Conservation (phyloP, 2,888 invertebrate genomes). For the Oeneis ivallda region DNA sequence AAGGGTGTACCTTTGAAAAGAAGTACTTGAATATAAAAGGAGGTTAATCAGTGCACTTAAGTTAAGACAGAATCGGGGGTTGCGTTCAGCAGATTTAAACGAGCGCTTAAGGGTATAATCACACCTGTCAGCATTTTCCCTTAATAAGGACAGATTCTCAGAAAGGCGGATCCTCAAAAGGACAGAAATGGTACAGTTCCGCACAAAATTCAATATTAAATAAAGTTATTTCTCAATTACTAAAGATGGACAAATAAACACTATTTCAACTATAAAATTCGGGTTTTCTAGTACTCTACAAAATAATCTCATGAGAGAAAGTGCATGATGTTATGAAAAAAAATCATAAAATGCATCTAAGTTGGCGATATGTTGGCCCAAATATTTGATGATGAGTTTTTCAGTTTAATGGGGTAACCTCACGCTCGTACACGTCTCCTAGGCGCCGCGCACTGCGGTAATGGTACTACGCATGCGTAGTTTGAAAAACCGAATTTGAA, state of each 20-base stretch:
- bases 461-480: conserved; percentile 71
- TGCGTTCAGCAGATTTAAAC: not conserved
- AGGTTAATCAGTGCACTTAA: conserved; percentile 6
- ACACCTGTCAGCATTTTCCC: too few relatives aligned
- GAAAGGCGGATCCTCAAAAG: too few relatives aligned
- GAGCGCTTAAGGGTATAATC: too few relatives aligned
- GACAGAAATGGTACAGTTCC: too few relatives aligned
- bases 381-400: conserved; percentile 47
- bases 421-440: conserved; percentile 68
- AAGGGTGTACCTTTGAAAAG: not conserved
- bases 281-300: too few relatives aligned
- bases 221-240: too few relatives aligned
- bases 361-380: conserved; percentile 45
- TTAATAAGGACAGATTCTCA: too few relatives aligned
- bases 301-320: too few relatives aligned
- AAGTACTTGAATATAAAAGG: not conserved
- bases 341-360: not conserved
- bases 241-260: too few relatives aligned
- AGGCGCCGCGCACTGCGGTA: conserved; percentile 81
- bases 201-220: too few relatives aligned
- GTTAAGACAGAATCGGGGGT: not conserved
- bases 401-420: conserved; percentile 68
- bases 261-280: too few relatives aligned
- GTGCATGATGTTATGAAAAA: too few relatives aligned
- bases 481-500: conserved; percentile 46